phyloP scores from a whole-genome alignment of 2,888 invertebrate species.

The Phoenoteleia sp. region DNA sequence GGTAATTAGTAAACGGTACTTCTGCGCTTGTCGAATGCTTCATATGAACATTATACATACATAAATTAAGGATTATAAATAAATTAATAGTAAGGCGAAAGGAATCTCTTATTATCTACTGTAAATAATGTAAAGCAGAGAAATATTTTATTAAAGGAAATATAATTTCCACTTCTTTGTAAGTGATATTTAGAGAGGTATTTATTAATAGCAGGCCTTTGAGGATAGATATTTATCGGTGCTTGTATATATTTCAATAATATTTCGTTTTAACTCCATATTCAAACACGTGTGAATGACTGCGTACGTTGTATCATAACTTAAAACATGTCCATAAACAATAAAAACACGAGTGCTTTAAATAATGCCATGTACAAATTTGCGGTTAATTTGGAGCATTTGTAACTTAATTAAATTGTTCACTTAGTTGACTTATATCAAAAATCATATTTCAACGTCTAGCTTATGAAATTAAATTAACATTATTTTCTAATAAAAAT shows the following conservation, averaged over 20 bases:
- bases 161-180: constrained; percentile 44
- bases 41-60: constrained; percentile 36
- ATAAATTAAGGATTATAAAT: constrained; percentile 3
- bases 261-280: too few species aligned
- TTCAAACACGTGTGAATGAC: constrained; percentile 20
- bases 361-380: constrained; percentile 34
- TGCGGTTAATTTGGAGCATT: too few species aligned
- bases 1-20: constrained; percentile 16
- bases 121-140: constrained; percentile 55
- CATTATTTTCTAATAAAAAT: too few species aligned
- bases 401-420: too few species aligned
- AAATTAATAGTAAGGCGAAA: neutral
- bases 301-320: constrained; percentile 19
- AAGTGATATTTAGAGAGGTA: constrained; percentile 28
- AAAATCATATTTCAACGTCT: too few species aligned
- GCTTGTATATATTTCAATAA: constrained; percentile 28
- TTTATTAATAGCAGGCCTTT: constrained; percentile 29
- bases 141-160: constrained; percentile 54
- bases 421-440: too few species aligned
- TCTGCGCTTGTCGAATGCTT: constrained; percentile 44
- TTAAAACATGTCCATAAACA: constrained; percentile 28
- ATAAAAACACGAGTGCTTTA: constrained; percentile 39
- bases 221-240: neutral
- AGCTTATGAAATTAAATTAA: too few species aligned
- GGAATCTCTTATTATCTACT: constrained; percentile 5